Conservation (phyloP, 2,888 invertebrate genomes). For the Ennomos erosarius region DNA sequence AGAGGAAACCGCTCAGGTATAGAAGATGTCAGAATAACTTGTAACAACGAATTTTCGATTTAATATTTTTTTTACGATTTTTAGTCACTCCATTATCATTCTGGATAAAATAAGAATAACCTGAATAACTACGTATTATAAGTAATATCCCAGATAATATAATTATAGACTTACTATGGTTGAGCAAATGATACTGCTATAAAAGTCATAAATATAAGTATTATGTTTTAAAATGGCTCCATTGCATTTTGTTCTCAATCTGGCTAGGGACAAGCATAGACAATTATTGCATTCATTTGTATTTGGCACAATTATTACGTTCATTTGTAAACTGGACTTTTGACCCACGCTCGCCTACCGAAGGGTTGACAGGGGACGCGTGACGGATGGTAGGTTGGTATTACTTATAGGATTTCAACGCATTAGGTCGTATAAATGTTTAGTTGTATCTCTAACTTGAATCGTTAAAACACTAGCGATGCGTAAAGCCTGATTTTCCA, state of each 20-base stretch:
- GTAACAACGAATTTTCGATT: too few species aligned
- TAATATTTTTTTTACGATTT: too few species aligned
- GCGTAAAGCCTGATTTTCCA: too few species aligned
- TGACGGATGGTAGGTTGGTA: constrained; percentile 71
- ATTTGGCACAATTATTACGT: constrained; percentile 84
- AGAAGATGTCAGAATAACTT: too few species aligned
- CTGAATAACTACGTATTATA: too few species aligned
- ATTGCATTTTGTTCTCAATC: constrained; percentile 44
- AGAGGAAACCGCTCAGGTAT: too few species aligned
- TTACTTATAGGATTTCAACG: constrained; percentile 64
- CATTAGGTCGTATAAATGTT: constrained; percentile 50
- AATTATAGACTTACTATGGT: too few species aligned
- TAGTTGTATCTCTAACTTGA: constrained; percentile 16
- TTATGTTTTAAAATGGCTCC: constrained; percentile 35
- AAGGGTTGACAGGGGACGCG: constrained; percentile 70
- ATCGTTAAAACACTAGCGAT: constrained; percentile 8
- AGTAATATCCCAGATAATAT: too few species aligned
- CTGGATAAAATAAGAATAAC: too few species aligned
- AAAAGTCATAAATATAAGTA: too few species aligned
- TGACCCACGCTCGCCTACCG: constrained; percentile 57
- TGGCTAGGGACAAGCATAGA: constrained; percentile 62
- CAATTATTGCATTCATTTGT: constrained; percentile 84
- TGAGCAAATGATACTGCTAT: too few species aligned
- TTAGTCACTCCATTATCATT: too few species aligned
- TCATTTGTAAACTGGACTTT: constrained; percentile 77